Evolutionary conservation across 1,140 invertebrate species (phyloP), one percentile per base, ranked within the genome.

Genomic region (Calephelis nemesis): DNA sequence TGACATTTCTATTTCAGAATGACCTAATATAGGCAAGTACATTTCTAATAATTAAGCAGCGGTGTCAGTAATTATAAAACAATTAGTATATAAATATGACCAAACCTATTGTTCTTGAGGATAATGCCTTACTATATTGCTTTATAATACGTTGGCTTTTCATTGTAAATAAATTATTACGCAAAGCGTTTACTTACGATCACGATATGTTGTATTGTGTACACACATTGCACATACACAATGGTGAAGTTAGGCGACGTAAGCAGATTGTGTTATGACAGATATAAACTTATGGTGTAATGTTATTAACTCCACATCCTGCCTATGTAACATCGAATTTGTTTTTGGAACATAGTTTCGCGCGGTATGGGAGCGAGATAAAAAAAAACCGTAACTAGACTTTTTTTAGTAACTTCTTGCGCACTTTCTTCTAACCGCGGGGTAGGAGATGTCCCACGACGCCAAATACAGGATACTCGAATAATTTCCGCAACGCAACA

Each of bases 41-140:
- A 13, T 1, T 60, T 39, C 11, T 40, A 8, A 60, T 60, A 60
- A 60, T 60, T 1, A 60, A 12, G 12, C 12, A 40, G 39, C 39
- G 19, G 39, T 40, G n/a, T 40, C 12, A 60, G 58, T 40, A 60
- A 60, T 60, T 60, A 60, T 60, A 60, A 60, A 60, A 60, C 58
- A 60, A 60, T 60, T 60, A 60, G 39, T 60, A 39, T 40, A 12
- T 60, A 60, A 42, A 40, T 40, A 42, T 60, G 39, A 60, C 11
- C 19, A 58, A 58, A 58, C 30, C 54, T 58, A 58, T 58, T 58
- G 54, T 58, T 58, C 10, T 58, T 30, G 54, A 58, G 11, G 30
- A 58, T 58, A 58, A 58, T 58, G 39, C 19, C 19, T 58, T 39
- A 58, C 54, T 11, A 58, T 30, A 58, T 58, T 58, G 54, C 54